Percentiles rank a stretch among this genome's conserved stretches.
Evolutionary conservation across 1,140 invertebrate species (phyloP).

Genomic region (Aphis craccivora): DNA sequence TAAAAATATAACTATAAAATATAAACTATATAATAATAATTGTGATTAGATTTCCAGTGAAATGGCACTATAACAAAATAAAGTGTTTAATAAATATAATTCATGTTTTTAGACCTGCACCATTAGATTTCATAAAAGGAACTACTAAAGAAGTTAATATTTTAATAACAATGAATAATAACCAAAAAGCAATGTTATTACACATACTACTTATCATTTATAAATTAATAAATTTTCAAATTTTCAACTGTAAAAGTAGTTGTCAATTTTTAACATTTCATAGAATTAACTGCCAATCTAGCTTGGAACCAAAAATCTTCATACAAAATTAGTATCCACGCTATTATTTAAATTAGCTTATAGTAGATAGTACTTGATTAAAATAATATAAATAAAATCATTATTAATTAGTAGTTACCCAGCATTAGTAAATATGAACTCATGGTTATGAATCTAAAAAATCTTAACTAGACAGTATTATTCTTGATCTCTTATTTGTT

Average conservation of each 20-base stretch:
- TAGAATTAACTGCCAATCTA: not conserved
- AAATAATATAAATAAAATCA: too few species aligned
- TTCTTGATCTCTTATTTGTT: not conserved
- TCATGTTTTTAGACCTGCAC: not conserved
- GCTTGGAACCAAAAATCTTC: not conserved
- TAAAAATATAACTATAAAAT: not conserved
- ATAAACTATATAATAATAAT: not conserved
- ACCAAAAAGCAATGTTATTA: not conserved
- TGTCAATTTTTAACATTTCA: not conserved
- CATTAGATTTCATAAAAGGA: not conserved
- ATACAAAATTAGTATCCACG: not conserved
- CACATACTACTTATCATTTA: not conserved
- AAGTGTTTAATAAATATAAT: not conserved
- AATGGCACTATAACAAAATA: not conserved
- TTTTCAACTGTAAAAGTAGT: not conserved
- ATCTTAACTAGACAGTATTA: not conserved
- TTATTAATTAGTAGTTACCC: not conserved
- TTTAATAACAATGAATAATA: too few species aligned
- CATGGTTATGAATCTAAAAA: not conserved
- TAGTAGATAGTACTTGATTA: too few species aligned
- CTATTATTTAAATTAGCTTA: not conserved
- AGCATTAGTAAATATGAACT: not conserved
- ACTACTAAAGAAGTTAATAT: not conserved
- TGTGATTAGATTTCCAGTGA: not conserved
- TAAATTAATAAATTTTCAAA: not conserved